Evolutionary conservation across 1,140 invertebrate species (phyloP).

Genomic region (Anthonomus grandis): DNA sequence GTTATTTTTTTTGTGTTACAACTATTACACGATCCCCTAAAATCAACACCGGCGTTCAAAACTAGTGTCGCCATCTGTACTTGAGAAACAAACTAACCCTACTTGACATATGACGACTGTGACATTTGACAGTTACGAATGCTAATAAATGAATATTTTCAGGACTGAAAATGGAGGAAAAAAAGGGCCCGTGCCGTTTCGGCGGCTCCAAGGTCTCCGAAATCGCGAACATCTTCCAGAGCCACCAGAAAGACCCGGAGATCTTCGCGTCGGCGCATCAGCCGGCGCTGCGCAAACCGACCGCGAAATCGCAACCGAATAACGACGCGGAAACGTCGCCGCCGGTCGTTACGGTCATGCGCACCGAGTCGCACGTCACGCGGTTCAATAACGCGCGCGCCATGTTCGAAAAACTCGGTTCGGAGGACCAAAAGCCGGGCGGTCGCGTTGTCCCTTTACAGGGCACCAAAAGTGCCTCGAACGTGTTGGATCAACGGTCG

Average conservation of each 20-base stretch:
- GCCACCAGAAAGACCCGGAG: constrained; percentile 40
- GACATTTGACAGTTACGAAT: not conserved
- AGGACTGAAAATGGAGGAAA: constrained; percentile 57
- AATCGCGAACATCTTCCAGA: constrained; percentile 82
- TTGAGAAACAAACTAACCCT: not conserved
- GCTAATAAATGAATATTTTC: not conserved
- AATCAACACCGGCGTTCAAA: not conserved
- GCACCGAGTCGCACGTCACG: constrained; percentile 83
- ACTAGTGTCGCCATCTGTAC: not conserved
- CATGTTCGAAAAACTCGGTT: constrained; percentile 87
- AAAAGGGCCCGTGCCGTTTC: constrained; percentile 60
- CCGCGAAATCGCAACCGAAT: constrained; percentile 45
- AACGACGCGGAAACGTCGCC: constrained; percentile 49
- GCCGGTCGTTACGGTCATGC: constrained; percentile 66
- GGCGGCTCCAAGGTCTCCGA: constrained; percentile 82
- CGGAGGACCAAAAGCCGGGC: constrained; percentile 52
- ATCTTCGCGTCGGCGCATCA: too few species aligned
- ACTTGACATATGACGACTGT: not conserved
- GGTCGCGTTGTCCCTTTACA: constrained; percentile 40
- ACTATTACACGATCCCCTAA: not conserved
- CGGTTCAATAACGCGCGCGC: constrained; percentile 90
- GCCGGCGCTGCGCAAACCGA: too few species aligned
- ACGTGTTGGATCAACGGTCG: constrained; percentile 39
- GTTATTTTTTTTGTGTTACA: not conserved
- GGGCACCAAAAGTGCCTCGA: constrained; percentile 47